Conservation (phyloP, 2,888 invertebrate genomes). For the Chaitophorus viminalis region DNA sequence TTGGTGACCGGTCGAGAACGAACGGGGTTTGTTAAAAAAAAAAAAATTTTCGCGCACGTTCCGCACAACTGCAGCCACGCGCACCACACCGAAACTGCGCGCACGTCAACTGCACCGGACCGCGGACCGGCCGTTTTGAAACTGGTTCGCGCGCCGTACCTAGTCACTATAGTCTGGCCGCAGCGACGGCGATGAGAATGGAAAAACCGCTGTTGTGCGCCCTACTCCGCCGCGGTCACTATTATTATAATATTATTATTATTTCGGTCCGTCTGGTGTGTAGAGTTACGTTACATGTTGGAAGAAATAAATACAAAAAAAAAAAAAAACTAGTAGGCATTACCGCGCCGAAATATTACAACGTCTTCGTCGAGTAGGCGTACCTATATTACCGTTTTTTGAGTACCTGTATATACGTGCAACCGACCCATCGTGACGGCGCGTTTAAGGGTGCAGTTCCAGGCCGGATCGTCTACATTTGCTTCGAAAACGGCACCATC, state of each 20-base stretch:
- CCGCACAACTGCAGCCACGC: neutral
- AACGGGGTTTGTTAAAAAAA: too few relatives aligned
- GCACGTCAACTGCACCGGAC: slow-evolving; percentile 39
- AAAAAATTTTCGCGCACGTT: neutral
- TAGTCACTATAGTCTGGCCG: neutral
- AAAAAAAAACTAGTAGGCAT: too few relatives aligned
- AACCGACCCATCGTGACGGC: too few relatives aligned
- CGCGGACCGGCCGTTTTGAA: slow-evolving; percentile 59
- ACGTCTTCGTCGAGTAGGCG: neutral
- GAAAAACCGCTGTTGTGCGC: neutral
- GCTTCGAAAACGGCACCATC: too few relatives aligned
- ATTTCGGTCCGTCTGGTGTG: neutral
- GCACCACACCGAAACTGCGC: slow-evolving; percentile 33
- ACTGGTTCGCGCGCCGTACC: slow-evolving; percentile 32
- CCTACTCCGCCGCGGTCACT: slow-evolving; percentile 2
- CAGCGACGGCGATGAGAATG: neutral
- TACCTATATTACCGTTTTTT: too few relatives aligned
- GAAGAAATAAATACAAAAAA: too few relatives aligned
- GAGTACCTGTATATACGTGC: too few relatives aligned
- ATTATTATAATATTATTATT: too few relatives aligned
- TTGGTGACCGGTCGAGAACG: too few relatives aligned
- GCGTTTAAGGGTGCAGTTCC: too few relatives aligned
- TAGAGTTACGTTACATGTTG: too few relatives aligned
- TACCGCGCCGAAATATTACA: neutral
- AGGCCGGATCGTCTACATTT: too few relatives aligned